Conservation (phyloP, 2,888 invertebrate species). For the Gordius sp. region DNA sequence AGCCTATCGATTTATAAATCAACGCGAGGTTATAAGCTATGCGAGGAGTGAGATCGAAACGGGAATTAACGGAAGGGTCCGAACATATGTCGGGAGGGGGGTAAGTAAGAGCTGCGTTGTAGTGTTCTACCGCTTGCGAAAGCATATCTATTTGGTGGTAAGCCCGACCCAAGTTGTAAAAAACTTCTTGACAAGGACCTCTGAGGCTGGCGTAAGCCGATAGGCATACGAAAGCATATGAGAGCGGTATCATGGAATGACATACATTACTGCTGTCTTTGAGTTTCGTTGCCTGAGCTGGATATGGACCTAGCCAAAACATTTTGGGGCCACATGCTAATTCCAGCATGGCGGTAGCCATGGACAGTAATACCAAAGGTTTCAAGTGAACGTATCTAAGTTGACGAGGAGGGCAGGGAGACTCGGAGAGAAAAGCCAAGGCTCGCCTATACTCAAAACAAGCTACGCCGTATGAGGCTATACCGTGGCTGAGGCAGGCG, state of each 20-base stretch:
- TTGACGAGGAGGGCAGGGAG: too few species aligned
- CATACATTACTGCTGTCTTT: too few species aligned
- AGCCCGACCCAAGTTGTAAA: background rate
- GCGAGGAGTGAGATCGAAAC: background rate
- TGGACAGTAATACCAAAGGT: too few species aligned
- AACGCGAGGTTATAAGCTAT: background rate
- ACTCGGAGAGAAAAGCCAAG: too few species aligned
- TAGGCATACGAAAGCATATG: background rate
- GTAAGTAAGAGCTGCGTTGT: background rate
- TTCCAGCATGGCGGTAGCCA: too few species aligned
- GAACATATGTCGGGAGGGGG: background rate
- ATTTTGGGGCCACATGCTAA: too few species aligned
- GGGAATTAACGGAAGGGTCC: background rate
- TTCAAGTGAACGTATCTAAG: too few species aligned
- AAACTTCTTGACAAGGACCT: conserved; percentile 14
- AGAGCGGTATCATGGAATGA: conserved; percentile 10
- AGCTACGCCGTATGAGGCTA: too few species aligned
- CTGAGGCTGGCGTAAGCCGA: background rate
- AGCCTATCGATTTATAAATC: background rate
- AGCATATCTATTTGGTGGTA: background rate
- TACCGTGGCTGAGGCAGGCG: too few species aligned
- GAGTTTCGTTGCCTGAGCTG: too few species aligned
- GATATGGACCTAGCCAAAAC: too few species aligned
- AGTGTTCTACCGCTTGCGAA: background rate
- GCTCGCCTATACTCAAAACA: too few species aligned